Percentiles rank a stretch among this genome's conserved stretches.
Conservation (phyloP, 2,888 invertebrate genomes). For the Galerucella pusilla region DNA sequence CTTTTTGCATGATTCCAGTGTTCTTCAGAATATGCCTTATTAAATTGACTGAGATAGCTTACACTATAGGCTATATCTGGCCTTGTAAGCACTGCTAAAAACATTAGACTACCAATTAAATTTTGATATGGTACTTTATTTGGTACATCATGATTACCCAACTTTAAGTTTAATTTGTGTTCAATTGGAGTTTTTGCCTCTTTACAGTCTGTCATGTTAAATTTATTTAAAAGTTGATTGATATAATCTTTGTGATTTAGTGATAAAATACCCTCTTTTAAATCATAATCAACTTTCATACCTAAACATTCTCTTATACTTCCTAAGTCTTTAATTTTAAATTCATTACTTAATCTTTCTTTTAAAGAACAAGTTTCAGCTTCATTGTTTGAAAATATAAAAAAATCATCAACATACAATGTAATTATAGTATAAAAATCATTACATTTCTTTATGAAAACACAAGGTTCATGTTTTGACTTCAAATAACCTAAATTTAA, state of each 20-base stretch:
- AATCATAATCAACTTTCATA: background rate
- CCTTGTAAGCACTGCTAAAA: slow-evolving; percentile 35
- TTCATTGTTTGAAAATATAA: slow-evolving; percentile 46
- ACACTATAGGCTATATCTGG: slow-evolving; percentile 39
- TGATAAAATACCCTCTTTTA: too few species aligned
- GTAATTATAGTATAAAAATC: slow-evolving; percentile 2
- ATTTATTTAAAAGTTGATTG: too few species aligned
- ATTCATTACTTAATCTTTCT: slow-evolving; percentile 38
- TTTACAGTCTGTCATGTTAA: too few species aligned
- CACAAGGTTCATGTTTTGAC: too few species aligned
- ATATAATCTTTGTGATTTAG: too few species aligned
- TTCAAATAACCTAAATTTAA: too few species aligned
- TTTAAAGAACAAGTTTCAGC: slow-evolving; percentile 37
- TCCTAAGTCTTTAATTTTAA: slow-evolving; percentile 42
- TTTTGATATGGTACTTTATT: slow-evolving; percentile 13
- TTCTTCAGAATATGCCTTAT: slow-evolving; percentile 25
- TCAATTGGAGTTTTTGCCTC: too few species aligned
- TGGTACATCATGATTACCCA: too few species aligned
- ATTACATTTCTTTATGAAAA: too few species aligned
- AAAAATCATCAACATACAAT: slow-evolving; percentile 49
- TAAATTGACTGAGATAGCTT: slow-evolving; percentile 38
- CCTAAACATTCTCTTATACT: slow-evolving; percentile 41
- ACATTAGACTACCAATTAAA: slow-evolving; percentile 36
- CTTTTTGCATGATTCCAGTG: slow-evolving; percentile 53
- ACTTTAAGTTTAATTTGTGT: too few species aligned